Evolutionary conservation across 2,797 vertebrate species (phyloP).

Genomic region (Sebastes melanostomus): DNA sequence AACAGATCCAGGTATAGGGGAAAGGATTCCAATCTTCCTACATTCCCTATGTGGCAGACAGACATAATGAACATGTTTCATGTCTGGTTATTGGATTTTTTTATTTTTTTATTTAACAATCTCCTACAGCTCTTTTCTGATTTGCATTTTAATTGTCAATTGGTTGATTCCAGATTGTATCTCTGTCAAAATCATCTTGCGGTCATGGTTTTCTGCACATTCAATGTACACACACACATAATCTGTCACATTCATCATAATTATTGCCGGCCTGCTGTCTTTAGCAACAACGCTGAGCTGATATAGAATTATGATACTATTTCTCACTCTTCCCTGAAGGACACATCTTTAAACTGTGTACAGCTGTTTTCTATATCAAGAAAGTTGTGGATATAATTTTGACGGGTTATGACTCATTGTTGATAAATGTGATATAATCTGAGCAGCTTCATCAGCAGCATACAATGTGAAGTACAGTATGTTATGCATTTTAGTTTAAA

Average conservation of each 20-base stretch:
- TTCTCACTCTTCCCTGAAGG: not conserved
- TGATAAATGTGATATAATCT: not conserved
- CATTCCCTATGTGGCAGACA: not conserved
- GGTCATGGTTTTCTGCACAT: slow-evolving; percentile 9
- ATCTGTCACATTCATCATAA: slow-evolving; percentile 31
- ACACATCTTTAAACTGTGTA: not conserved
- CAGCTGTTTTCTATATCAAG: not conserved
- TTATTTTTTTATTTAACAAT: slow-evolving; percentile 1
- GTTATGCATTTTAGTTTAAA: not conserved
- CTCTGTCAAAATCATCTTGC: slow-evolving; percentile 18
- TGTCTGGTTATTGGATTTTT: slow-evolving; percentile 19
- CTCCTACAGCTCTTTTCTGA: slow-evolving; percentile 7
- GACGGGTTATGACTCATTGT: not conserved
- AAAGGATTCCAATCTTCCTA: not conserved
- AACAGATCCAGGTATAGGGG: not conserved
- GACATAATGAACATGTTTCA: slow-evolving; percentile 1
- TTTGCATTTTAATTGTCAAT: slow-evolving; percentile 48
- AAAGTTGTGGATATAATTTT: not conserved
- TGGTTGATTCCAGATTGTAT: slow-evolving; percentile 22
- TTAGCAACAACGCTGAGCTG: not conserved
- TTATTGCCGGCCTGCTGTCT: slow-evolving; percentile 3
- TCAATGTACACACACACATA: slow-evolving; percentile 10
- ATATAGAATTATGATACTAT: not conserved
- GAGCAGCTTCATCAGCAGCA: not conserved
- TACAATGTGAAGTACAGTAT: not conserved